phyloP scores from a whole-genome alignment of 2,113 vertebrate species.

The Phaethornis superciliosus region DNA sequence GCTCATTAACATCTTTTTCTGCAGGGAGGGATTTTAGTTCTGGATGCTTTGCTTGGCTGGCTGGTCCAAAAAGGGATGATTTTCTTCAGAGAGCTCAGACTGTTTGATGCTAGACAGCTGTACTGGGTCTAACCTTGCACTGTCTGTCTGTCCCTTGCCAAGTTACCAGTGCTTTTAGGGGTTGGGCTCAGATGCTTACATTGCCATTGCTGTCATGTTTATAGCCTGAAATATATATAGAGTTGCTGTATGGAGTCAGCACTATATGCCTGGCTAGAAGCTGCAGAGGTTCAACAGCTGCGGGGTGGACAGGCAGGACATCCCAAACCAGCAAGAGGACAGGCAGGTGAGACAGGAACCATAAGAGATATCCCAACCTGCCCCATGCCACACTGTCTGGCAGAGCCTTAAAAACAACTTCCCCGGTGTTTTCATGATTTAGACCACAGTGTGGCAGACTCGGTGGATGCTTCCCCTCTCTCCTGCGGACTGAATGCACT shows the following conservation, averaged over 20 bases:
- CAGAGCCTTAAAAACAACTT: neutral
- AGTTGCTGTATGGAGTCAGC: neutral
- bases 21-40: neutral
- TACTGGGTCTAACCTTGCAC: neutral
- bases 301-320: neutral
- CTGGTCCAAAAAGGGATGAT: neutral
- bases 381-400: accelerated
- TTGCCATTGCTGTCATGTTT: neutral
- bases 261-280: accelerated
- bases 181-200: neutral
- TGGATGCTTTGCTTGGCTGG: neutral
- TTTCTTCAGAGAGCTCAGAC: neutral
- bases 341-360: neutral
- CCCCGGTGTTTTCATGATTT: neutral
- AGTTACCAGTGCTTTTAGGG: neutral
- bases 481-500: neutral
- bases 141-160: neutral
- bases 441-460: neutral
- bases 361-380: neutral
- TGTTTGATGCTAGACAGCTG: neutral
- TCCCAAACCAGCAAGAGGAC: neutral
- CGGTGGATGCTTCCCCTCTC: neutral
- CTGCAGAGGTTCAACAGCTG: neutral
- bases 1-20: neutral
- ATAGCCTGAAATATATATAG: accelerated